Base-by-base conservation (phyloP, 2,797 vertebrate species). In the Clarias pachynema region DNA sequence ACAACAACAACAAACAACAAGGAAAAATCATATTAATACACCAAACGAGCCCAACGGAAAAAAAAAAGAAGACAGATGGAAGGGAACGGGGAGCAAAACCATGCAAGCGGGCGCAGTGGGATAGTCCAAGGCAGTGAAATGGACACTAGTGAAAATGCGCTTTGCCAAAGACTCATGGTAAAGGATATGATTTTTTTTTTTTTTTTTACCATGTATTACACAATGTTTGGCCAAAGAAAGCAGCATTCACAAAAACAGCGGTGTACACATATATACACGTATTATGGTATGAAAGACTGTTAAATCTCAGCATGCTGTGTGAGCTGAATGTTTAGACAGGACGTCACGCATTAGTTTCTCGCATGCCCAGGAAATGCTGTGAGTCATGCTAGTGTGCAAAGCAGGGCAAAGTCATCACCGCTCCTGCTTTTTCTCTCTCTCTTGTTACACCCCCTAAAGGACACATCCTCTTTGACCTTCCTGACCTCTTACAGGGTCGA, bases 11-110 rank as follows among this genome's bases (percentile, higher is more conserved):
- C 95, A 94, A 96, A 90, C 95, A 96, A 96, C 95, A 96, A 96
- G 95, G 96, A 90, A 94, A 92, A 95, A 94, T 92, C 83, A 94
- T 95, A 95, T 97, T 96, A 97, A 97, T 97, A 96, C 96, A 96
- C 96, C 86, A 89, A 94, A 94, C 95, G 92, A 89, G 95, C 92
- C 91, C 91, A 87, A 59, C 29, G 57, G 20, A 12, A 49, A 12
- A 49, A 89, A 92, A 93, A 93, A 93, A 91, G 91, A 68, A 89
- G 86, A 92, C 89, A 91, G 89, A 88, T 89, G 92, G 86, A 79
- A 88, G 89, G 86, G 87, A 81, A 79, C 5, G 72, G 65, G 8
- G 85, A 81, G 88, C 65, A 80, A 85, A 49, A 86, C 49, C 62
- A 78, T 87, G 84, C 89, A 86, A 65, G 79, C 85, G 56, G 83